These are phyloP conservation scores for Oscheius sp. DNA, from an alignment of 2,888 invertebrate species.

Conservation along the genomic window DNA sequence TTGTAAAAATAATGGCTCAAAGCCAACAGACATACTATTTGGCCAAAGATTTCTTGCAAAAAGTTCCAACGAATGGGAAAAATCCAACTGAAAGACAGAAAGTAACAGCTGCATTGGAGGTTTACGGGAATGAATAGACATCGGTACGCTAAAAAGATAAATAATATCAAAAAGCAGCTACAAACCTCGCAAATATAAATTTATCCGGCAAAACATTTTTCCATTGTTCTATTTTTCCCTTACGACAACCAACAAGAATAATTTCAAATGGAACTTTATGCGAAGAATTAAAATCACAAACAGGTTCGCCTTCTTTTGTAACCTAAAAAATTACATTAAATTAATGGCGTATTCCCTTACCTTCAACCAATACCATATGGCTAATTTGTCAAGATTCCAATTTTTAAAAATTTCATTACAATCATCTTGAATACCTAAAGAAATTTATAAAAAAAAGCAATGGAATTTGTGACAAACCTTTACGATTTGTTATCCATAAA, in stretches of 20 bases:
- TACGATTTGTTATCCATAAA: constrained; percentile 90
- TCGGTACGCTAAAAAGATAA: constrained; percentile 78
- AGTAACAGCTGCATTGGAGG: constrained; percentile 83
- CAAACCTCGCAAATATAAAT: constrained; percentile 43
- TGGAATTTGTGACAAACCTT: constrained; percentile 78
- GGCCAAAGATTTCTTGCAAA: constrained; percentile 91
- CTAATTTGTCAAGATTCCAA: constrained; percentile 83
- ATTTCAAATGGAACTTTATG: constrained; percentile 91
- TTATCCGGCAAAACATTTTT: constrained; percentile 17
- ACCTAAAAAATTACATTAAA: constrained; percentile 71
- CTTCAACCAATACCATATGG: constrained; percentile 91
- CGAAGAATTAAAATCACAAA: constrained; percentile 80
- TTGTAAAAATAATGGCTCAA: constrained; percentile 81
- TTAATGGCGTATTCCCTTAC: constrained; percentile 75
- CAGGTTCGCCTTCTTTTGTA: constrained; percentile 80
- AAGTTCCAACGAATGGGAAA: constrained; percentile 81
- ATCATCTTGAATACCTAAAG: constrained; percentile 74
- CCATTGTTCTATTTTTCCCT: constrained; percentile 11
- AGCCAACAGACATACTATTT: constrained; percentile 86
- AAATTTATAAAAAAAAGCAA: constrained; percentile 72
- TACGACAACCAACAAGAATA: constrained; percentile 79
- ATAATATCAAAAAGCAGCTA: constrained; percentile 16
- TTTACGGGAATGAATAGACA: constrained; percentile 93
- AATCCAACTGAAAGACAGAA: constrained; percentile 74
- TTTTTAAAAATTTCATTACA: constrained; percentile 81